phyloP scores from a whole-genome alignment of 2,797 vertebrate genomes.

The Nannoperca obscura region DNA sequence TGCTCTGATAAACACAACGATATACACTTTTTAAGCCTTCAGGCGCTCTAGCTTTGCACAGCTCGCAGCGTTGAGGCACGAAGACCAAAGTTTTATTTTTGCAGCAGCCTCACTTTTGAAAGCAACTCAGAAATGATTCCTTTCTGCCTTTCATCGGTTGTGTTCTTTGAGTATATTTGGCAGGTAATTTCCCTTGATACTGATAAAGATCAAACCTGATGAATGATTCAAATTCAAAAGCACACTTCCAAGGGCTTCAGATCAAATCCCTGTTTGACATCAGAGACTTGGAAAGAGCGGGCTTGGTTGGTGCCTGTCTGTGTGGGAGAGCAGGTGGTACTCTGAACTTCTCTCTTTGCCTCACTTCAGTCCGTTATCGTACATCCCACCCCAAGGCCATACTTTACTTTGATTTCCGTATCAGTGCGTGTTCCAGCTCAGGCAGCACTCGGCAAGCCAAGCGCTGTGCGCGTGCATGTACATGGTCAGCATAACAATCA shows the following conservation, averaged over 20 bases:
- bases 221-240: conserved; percentile 65
- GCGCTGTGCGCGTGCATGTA: conserved; percentile 33
- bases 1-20: conserved; percentile 40
- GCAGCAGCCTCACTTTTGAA: conserved; percentile 32
- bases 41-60: neutral
- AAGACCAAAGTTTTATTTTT: conserved; percentile 46
- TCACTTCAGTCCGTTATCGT: conserved; percentile 33
- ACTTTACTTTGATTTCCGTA: conserved; percentile 70
- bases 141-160: conserved; percentile 50
- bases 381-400: conserved; percentile 63
- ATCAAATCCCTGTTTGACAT: conserved; percentile 69
- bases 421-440: conserved; percentile 54
- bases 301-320: conserved; percentile 27
- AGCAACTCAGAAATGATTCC: conserved; percentile 33
- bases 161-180: conserved; percentile 33
- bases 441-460: conserved; percentile 30
- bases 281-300: conserved; percentile 31
- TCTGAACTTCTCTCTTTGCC: conserved; percentile 48
- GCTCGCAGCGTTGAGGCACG: conserved; percentile 23
- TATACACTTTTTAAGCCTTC: conserved; percentile 44
- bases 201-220: conserved; percentile 58
- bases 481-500: conserved; percentile 51
- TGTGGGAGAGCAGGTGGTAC: conserved; percentile 59
- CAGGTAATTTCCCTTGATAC: conserved; percentile 60
- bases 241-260: conserved; percentile 49